Base-by-base conservation (phyloP, 2,797 vertebrate genomes). In the Schizothorax lantsangensis region DNA sequence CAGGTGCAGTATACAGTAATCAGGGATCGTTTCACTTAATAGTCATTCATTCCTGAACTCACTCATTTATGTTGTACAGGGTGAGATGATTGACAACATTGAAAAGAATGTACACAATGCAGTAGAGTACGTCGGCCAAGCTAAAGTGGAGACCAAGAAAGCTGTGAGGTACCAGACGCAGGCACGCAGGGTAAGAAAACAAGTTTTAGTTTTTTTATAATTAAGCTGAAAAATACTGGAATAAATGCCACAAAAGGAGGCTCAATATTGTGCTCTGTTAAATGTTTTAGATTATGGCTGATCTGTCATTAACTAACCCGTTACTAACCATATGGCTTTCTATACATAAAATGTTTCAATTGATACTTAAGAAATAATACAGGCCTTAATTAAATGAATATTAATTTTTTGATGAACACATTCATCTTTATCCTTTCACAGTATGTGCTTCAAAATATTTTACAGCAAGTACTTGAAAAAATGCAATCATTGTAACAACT, bases 1-100 rank as follows among this genome's bases (percentile, higher is more conserved):
- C 98, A 99, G 98, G 98, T 98, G 91, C 89, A 49, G 23, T 38
- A 12, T 98, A 91, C 89, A 47, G 36, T 36, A 3, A 59, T 36
- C 5, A 15, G 1, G 40, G 0, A 11, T 47, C 11, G 6, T 74
- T 59, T 78, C 33, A 1, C 9, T 17, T 64, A 17, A 12, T 17
- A 26, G 14, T 36, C 49, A 30, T 71, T 57, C 6, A 12, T 79
- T 54, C 0, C 1, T 68, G 43, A 43, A 66, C 19, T 21, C 38
- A 8, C 14, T 68, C 0, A 3, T 68, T 54, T 12, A 5, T 68
- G 17, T 40, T 68, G 33, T 64, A 77, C 88, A 99, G 98, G 98
- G 98, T 1, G 98, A 99, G 64, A 98, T 98, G 97, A 95, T 99
- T 80, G 97, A 99, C 94, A 99, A 97, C 94, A 99, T 99, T 66